A percentile compares a stretch with the other conserved stretches of the same genome.
Conservation (phyloP, 35 echinoderm and acorn worm genomes). For the Strongylocentrotus purpuratus region DNA sequence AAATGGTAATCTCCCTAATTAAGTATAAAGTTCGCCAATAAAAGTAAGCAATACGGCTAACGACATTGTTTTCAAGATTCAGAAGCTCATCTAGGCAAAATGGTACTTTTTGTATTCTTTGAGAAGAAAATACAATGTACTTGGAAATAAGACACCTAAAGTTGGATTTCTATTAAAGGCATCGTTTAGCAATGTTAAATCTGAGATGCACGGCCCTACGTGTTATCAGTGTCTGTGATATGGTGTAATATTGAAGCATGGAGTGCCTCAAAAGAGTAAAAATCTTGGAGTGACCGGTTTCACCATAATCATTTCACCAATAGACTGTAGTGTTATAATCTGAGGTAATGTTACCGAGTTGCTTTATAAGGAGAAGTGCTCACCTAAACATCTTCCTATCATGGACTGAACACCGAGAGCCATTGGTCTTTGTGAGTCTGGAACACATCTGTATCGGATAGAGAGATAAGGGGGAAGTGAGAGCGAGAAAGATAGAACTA, state of each 20-base stretch:
- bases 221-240: too few species aligned
- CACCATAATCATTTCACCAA: too few species aligned
- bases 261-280: too few species aligned
- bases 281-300: too few species aligned
- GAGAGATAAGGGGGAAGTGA: neutral
- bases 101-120: neutral
- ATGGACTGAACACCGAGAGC: constrained; percentile 63
- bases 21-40: too few species aligned
- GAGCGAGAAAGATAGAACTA: neutral
- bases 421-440: constrained; percentile 57
- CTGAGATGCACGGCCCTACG: too few species aligned
- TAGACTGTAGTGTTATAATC: too few species aligned
- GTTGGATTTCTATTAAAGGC: too few species aligned
- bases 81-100: neutral
- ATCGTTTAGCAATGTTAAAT: too few species aligned
- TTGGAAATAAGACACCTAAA: neutral
- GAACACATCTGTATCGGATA: constrained; percentile 52
- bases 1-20: neutral
- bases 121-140: neutral
- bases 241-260: too few species aligned
- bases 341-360: too few species aligned
- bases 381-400: constrained; percentile 50
- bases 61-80: neutral
- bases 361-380: neutral
- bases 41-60: neutral